A percentile compares a stretch with the other conserved stretches of the same genome.
These are phyloP conservation scores for Hedya salicella DNA, from an alignment of 2,888 invertebrate genomes.

Conservation along the genomic window DNA sequence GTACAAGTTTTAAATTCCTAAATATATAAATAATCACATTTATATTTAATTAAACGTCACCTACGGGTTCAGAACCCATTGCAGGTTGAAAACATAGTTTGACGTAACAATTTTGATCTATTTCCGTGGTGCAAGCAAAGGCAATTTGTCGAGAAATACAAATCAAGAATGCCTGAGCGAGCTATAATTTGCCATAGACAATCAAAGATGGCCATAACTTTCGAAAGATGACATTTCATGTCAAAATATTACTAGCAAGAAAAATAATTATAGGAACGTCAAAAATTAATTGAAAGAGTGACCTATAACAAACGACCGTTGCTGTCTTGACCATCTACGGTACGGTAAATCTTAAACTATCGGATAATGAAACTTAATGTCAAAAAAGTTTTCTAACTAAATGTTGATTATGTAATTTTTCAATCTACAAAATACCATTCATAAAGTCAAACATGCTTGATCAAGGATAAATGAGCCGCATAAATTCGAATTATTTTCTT, in stretches of 20 bases:
- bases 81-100: constrained; percentile 81
- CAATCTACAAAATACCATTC: no score
- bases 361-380: no score
- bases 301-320: no score
- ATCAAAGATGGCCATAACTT: constrained; percentile 70
- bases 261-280: constrained; percentile 23
- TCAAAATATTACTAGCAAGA: constrained; percentile 55
- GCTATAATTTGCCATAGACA: constrained; percentile 39
- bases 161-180: constrained; percentile 38
- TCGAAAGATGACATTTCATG: constrained; percentile 72
- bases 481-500: no score
- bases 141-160: constrained; percentile 47
- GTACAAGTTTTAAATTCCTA: constrained; percentile 76
- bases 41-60: constrained; percentile 76
- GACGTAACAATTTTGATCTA: constrained; percentile 62
- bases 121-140: constrained; percentile 52
- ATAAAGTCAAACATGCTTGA: no score
- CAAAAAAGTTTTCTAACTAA: no score
- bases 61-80: constrained; percentile 84
- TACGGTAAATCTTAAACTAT: no score
- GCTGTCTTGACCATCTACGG: not conserved
- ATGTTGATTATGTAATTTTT: no score
- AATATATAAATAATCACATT: constrained; percentile 76
- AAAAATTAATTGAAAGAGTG: not conserved
- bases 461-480: no score